Evolutionary conservation across 1,140 invertebrate genomes (phyloP), one percentile per base, ranked within the genome.

Genomic region (Bombus consobrinus): DNA sequence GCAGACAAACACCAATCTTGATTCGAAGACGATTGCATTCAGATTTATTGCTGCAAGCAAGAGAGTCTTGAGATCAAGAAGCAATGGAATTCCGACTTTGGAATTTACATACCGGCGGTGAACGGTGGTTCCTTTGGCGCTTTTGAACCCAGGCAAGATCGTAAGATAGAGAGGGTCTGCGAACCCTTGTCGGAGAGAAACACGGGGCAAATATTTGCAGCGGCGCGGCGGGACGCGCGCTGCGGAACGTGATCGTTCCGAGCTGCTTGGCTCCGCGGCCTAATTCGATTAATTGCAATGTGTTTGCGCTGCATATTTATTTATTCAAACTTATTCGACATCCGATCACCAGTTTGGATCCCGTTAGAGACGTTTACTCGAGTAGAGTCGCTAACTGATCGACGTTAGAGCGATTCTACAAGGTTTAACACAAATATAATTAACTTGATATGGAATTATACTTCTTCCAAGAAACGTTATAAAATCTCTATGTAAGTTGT

Each of bases 181-280:
- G 18, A 41, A 9, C 32, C 43, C 77, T 80, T 47, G 47, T 69
- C 77, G 37, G 37, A 2, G 64, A 41, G 22, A 68, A 69, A 53
- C 64, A 18, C 32, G 64, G 22, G 32, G n/a, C 64, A 80, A 80
- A 80, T 80, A 80, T 80, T 80, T 80, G 43, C 43, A 22, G 15
- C 41, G 28, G 22, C 6, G 25, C 28, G 41, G 41, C n/a, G 64
- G 5, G 28, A 57, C 74, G 47, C 74, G 15, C 32, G 22, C 32
- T 13, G n/a, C 10, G 62, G 3, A 28, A 80, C 64, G 43, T 34
- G 41, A 53, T 41, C 28, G 22, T 34, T 47, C 57, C 4, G 22
- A 32, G 12, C 25, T 37, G 47, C 18, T 15, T 37, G 25, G 25
- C 25, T 37, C 3, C 3, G 8, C 53, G 22, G 32, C 32, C 34